Percentiles rank a stretch among this genome's conserved stretches.
phyloP scores from a whole-genome alignment of 2,797 vertebrate species.

The Coracias cyanogaster region DNA sequence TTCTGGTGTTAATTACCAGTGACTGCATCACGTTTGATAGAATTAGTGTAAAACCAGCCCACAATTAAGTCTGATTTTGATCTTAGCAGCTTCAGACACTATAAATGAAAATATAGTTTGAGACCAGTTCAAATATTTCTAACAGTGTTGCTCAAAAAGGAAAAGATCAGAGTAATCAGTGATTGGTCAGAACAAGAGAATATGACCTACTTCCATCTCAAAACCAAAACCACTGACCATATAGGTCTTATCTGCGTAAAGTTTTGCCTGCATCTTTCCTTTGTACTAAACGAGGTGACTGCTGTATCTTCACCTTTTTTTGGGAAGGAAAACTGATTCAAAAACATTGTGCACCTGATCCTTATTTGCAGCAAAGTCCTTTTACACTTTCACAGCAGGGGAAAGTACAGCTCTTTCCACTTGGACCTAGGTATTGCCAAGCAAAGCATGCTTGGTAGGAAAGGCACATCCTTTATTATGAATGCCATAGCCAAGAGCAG shows the following conservation, averaged over 20 bases:
- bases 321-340: background rate
- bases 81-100: slow-evolving; percentile 37
- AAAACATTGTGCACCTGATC: background rate
- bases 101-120: background rate
- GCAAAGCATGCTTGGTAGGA: slow-evolving; percentile 1
- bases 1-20: slow-evolving; percentile 26
- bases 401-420: background rate
- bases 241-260: background rate
- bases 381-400: background rate
- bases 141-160: background rate
- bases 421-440: background rate
- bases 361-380: background rate
- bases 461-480: background rate
- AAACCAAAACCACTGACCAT: background rate
- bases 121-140: background rate
- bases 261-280: background rate
- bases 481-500: background rate
- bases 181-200: background rate
- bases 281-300: background rate
- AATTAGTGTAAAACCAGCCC: background rate
- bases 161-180: background rate
- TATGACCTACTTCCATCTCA: slow-evolving; percentile 2
- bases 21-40: background rate
- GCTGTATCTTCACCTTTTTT: background rate
- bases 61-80: slow-evolving; percentile 50